Conservation (phyloP, 2,888 invertebrate species). For the Geophilus truncorum region DNA sequence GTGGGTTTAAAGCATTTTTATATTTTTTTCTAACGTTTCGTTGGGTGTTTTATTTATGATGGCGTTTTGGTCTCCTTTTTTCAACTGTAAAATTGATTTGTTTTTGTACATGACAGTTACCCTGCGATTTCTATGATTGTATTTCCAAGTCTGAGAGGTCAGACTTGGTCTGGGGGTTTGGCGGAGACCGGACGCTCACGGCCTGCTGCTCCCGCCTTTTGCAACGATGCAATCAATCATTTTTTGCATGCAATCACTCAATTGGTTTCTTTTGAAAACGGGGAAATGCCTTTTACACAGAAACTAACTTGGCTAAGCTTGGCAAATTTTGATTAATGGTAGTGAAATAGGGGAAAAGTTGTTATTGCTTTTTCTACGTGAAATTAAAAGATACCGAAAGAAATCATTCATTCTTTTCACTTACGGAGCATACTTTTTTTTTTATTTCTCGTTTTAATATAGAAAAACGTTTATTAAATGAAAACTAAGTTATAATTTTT, state of each 20-base stretch:
- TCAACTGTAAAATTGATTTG: neutral
- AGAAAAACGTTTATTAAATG: neutral
- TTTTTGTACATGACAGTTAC: neutral
- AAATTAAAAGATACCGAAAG: neutral
- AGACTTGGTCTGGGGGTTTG: neutral
- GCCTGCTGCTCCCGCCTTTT: neutral
- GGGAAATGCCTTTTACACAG: neutral
- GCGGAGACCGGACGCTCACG: neutral
- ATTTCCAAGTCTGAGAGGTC: neutral
- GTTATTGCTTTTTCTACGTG: neutral
- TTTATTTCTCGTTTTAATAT: neutral
- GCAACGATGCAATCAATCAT: neutral
- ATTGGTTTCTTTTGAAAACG: neutral
- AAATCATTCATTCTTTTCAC: neutral
- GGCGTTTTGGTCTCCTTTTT: neutral
- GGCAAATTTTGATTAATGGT: slow-evolving; percentile 5
- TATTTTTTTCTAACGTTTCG: neutral
- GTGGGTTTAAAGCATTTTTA: neutral
- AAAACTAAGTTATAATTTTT: no score
- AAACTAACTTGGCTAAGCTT: neutral
- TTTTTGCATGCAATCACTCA: slow-evolving; percentile 4
- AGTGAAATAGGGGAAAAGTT: neutral
- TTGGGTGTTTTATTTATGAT: neutral
- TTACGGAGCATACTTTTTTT: neutral
- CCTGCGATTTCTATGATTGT: neutral